Evolutionary conservation across 2,797 vertebrate species (phyloP).

Genomic region (Euphonia xanthogaster): DNA sequence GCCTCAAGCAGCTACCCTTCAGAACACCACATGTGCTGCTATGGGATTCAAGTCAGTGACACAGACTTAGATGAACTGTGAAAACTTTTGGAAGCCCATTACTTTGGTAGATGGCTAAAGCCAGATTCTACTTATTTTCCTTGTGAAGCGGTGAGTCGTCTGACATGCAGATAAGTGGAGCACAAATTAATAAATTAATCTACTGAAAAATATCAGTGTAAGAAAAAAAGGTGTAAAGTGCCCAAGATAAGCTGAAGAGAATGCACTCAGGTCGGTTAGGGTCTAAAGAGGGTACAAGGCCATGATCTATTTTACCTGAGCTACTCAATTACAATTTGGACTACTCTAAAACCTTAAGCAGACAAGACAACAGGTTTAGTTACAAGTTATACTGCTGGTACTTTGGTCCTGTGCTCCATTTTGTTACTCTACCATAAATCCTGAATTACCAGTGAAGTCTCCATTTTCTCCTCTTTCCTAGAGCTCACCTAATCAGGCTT

Average conservation of each 20-base stretch:
- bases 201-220: not conserved
- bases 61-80: not conserved
- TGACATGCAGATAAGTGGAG: not conserved
- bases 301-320: not conserved
- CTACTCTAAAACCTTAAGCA: not conserved
- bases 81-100: not conserved
- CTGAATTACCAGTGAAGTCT: not conserved
- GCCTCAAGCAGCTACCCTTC: not conserved
- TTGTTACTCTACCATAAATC: not conserved
- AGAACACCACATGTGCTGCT: rapidly evolving
- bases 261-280: not conserved
- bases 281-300: not conserved
- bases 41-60: not conserved
- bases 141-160: not conserved
- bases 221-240: not conserved
- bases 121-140: not conserved
- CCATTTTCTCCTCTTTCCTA: not conserved
- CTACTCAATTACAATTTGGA: not conserved
- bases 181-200: not conserved
- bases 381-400: not conserved
- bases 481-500: not conserved
- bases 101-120: not conserved
- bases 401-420: not conserved
- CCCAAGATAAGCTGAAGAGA: not conserved
- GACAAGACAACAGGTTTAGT: not conserved